phyloP scores from a whole-genome alignment of 2,888 invertebrate species.

The Drosophila mettleri region DNA sequence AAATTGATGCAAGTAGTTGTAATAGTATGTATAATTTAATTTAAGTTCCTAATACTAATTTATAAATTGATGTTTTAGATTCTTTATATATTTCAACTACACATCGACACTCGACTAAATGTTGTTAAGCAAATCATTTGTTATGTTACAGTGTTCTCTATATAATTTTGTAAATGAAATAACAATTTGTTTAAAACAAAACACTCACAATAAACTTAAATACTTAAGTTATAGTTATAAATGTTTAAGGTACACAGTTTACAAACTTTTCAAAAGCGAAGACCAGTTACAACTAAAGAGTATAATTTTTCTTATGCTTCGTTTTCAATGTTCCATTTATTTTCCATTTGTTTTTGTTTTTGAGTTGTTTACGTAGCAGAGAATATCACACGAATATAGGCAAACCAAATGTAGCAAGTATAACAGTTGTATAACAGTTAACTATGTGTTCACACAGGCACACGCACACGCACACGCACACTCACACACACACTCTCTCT shows the following conservation, averaged over 20 bases:
- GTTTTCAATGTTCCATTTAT: constrained; percentile 13
- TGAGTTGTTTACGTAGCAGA: constrained; percentile 54
- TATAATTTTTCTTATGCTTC: constrained; percentile 8
- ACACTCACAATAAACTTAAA: constrained; percentile 62
- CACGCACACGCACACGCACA: constrained; percentile 5
- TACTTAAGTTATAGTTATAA: constrained; percentile 54
- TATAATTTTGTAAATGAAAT: constrained; percentile 47
- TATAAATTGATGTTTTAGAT: constrained; percentile 41
- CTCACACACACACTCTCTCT: constrained; percentile 6
- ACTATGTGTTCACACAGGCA: constrained; percentile 27
- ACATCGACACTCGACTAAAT: constrained; percentile 64
- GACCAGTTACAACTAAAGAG: constrained; percentile 58
- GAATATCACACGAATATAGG: constrained; percentile 73
- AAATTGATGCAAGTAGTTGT: constrained; percentile 34
- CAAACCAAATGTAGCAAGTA: constrained; percentile 62
- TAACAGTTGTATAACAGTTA: constrained; percentile 67
- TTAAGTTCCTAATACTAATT: constrained; percentile 26
- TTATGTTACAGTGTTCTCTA: constrained; percentile 60
- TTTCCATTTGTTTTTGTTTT: constrained; percentile 6
- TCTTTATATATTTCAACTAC: constrained; percentile 50
- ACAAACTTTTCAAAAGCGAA: constrained; percentile 71
- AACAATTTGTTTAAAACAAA: constrained; percentile 65
- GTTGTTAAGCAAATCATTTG: constrained; percentile 40
- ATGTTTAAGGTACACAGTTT: constrained; percentile 77
- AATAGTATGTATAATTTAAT: constrained; percentile 5